Conservation (phyloP, 2,797 vertebrate species). For the Delichon dasypus region DNA sequence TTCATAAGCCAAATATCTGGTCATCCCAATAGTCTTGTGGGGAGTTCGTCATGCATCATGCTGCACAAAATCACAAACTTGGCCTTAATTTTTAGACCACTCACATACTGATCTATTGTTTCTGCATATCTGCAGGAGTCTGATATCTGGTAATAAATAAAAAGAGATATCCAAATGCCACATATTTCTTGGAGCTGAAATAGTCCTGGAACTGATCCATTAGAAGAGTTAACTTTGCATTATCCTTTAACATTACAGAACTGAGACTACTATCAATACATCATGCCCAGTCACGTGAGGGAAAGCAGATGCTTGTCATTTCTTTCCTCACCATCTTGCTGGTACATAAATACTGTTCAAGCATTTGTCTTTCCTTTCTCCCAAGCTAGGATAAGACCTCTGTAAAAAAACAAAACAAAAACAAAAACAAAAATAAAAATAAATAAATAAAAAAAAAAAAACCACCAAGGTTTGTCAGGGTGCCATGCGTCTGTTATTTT, state of each 20-base stretch:
- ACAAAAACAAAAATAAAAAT: too few species aligned
- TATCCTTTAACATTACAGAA: not conserved
- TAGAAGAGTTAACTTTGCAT: slow-evolving; percentile 30
- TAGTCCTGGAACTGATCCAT: slow-evolving; percentile 33
- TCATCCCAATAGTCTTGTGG: not conserved
- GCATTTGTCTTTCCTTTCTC: slow-evolving; percentile 15
- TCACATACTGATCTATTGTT: slow-evolving; percentile 47
- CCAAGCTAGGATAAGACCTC: not conserved
- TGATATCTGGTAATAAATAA: slow-evolving; percentile 33
- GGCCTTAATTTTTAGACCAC: slow-evolving; percentile 24
- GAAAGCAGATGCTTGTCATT: slow-evolving; percentile 53
- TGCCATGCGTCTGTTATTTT: not conserved
- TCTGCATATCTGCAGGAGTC: slow-evolving; percentile 49
- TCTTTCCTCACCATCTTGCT: slow-evolving; percentile 41
- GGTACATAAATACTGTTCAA: slow-evolving; percentile 14
- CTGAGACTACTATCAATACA: not conserved
- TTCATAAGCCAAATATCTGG: slow-evolving; percentile 46
- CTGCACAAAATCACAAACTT: slow-evolving; percentile 43
- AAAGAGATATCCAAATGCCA: slow-evolving; percentile 44
- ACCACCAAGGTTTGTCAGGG: not conserved
- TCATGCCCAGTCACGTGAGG: slow-evolving; percentile 22
- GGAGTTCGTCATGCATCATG: slow-evolving; percentile 14
- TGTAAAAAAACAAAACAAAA: not conserved
- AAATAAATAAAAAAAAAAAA: too few species aligned
- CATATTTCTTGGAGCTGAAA: slow-evolving; percentile 35